Evolutionary conservation across 2,113 vertebrate species (phyloP).

Genomic region (Oncorhynchus gorbuscha): DNA sequence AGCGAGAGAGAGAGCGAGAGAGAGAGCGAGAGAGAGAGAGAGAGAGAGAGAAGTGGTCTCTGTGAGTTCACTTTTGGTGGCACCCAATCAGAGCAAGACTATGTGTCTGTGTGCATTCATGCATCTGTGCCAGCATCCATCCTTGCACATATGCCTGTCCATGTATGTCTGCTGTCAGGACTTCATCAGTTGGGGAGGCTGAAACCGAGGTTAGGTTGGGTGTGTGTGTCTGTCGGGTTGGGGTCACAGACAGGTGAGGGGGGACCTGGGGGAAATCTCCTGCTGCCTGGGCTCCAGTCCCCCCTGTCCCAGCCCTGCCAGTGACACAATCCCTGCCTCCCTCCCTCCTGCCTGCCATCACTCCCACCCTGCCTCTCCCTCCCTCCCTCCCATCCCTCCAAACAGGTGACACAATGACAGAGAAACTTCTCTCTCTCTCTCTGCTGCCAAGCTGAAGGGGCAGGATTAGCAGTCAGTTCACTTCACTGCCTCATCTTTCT

Average conservation of each 20-base stretch:
- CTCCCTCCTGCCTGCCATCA: background rate
- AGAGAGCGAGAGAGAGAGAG: background rate
- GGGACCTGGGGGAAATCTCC: background rate
- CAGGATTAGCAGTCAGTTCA: background rate
- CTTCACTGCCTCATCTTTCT: background rate
- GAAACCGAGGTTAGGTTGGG: background rate
- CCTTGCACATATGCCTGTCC: background rate
- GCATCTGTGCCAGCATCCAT: background rate
- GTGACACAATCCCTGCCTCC: background rate
- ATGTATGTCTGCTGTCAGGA: background rate
- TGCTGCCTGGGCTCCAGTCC: background rate
- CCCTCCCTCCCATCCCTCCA: no score
- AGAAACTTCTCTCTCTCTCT: background rate
- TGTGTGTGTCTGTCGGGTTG: background rate
- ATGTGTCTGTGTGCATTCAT: background rate
- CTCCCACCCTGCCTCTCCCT: no score
- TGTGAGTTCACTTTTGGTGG: background rate
- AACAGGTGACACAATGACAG: no score
- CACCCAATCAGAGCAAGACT: background rate
- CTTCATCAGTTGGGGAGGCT: background rate
- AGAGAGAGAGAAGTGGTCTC: background rate
- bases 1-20: background rate
- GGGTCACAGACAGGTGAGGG: slow-evolving; percentile 17
- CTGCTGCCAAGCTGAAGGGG: background rate
- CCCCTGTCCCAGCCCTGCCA: background rate